Conservation (phyloP, 2,797 vertebrate genomes). For the Psittacula derbiana region DNA sequence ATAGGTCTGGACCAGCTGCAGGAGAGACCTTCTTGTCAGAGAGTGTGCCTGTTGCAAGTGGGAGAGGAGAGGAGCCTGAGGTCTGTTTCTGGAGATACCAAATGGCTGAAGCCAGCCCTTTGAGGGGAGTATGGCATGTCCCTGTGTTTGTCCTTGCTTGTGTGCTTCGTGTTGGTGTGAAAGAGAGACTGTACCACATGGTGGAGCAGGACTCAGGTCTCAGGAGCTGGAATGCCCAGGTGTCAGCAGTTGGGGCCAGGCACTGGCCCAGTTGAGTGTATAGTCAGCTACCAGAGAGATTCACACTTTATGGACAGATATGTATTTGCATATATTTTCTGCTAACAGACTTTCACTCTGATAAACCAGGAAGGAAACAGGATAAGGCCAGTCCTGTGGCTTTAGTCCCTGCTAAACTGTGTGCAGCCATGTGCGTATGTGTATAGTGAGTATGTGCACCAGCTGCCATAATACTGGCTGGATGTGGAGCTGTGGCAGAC, state of each 20-base stretch:
- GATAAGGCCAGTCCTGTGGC: not conserved
- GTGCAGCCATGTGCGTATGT: fast-evolving
- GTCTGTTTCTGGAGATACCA: not conserved
- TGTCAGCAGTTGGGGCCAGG: not conserved
- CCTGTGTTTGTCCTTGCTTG: not conserved
- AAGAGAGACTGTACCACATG: not conserved
- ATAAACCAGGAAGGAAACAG: not conserved
- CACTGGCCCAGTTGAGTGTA: not conserved
- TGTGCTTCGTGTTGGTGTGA: not conserved
- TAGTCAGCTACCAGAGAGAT: fast-evolving
- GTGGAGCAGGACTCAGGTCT: not conserved
- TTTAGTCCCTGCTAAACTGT: not conserved
- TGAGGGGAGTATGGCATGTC: too few relatives aligned
- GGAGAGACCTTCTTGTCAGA: not conserved
- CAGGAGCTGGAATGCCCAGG: not conserved
- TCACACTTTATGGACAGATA: not conserved
- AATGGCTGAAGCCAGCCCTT: not conserved
- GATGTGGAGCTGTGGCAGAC: not conserved
- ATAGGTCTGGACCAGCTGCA: not conserved
- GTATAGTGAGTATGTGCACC: fast-evolving
- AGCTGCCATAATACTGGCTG: not conserved
- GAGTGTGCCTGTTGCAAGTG: not conserved
- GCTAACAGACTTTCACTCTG: not conserved
- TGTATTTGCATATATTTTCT: not conserved
- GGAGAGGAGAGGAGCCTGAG: not conserved